A percentile compares a stretch with the other conserved stretches of the same genome.
Evolutionary conservation across 2,113 vertebrate species (phyloP).

Genomic region (Lepus americanus): DNA sequence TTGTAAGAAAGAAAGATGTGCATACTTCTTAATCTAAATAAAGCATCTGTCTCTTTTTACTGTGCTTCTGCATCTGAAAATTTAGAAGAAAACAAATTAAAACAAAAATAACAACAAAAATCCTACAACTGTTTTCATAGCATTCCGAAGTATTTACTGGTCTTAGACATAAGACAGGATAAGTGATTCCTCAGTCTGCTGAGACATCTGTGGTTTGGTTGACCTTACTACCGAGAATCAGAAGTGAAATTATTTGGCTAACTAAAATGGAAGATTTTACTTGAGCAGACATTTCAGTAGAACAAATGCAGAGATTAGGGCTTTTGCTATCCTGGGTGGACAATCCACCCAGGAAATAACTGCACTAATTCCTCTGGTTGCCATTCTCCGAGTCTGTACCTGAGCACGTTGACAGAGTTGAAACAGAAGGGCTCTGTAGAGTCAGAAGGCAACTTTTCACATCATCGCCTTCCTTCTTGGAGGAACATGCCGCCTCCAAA

Average conservation of each 20-base stretch:
- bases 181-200: slow-evolving; percentile 72
- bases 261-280: slow-evolving; percentile 63
- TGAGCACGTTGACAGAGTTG: neutral
- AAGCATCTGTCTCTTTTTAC: neutral
- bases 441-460: neutral
- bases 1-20: neutral
- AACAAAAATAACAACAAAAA: neutral
- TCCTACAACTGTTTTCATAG: neutral
- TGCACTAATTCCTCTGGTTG: neutral
- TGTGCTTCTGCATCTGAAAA: slow-evolving; percentile 35
- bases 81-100: slow-evolving; percentile 5
- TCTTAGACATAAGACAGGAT: slow-evolving; percentile 64
- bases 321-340: neutral
- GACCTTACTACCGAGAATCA: slow-evolving; percentile 55
- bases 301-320: neutral
- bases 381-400: neutral
- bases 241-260: slow-evolving; percentile 65
- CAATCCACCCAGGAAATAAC: neutral
- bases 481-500: neutral
- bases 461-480: neutral
- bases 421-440: neutral
- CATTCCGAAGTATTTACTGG: slow-evolving; percentile 76
- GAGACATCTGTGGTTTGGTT: slow-evolving; percentile 71
- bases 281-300: neutral
- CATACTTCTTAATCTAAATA: neutral